A percentile compares a stretch with the other conserved stretches of the same genome.
Evolutionary conservation across 2,113 vertebrate species (phyloP).

Genomic region (Stigmatopora argus): DNA sequence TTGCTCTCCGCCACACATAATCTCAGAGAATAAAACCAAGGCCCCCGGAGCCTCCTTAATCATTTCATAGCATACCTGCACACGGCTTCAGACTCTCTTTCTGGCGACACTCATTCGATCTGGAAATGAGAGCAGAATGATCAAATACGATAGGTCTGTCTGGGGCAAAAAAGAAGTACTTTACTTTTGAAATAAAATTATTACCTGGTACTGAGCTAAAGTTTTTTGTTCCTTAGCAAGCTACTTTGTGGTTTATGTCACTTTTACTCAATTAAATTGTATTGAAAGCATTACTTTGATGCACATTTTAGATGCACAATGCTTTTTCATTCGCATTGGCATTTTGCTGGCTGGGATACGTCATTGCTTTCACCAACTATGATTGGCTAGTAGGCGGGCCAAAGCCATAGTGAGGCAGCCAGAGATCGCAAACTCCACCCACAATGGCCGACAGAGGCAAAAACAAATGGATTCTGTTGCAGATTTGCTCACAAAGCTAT

Average conservation of each 20-base stretch:
- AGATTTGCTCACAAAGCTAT: too few relatives aligned
- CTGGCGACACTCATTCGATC: conserved; percentile 49
- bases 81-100: conserved; percentile 63
- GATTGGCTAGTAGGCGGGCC: too few relatives aligned
- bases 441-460: too few relatives aligned
- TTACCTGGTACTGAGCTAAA: not conserved
- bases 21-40: conserved; percentile 72
- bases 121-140: conserved; percentile 67
- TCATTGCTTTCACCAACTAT: too few relatives aligned
- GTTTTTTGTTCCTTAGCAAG: not conserved
- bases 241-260: not conserved
- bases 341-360: too few relatives aligned
- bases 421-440: too few relatives aligned
- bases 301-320: not conserved
- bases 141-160: conserved; percentile 52
- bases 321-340: too few relatives aligned
- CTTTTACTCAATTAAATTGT: not conserved
- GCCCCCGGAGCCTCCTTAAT: conserved; percentile 70
- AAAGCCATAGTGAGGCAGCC: too few relatives aligned
- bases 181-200: conserved; percentile 26
- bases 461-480: too few relatives aligned
- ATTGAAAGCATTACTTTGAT: not conserved
- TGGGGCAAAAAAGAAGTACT: conserved; percentile 33
- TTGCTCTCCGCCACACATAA: conserved; percentile 70
- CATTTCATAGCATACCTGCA: conserved; percentile 72